Evolutionary conservation across 2,888 invertebrate genomes (phyloP), one percentile per base, ranked within the genome.

Genomic region (Drosophila nr. perissopoda): DNA sequence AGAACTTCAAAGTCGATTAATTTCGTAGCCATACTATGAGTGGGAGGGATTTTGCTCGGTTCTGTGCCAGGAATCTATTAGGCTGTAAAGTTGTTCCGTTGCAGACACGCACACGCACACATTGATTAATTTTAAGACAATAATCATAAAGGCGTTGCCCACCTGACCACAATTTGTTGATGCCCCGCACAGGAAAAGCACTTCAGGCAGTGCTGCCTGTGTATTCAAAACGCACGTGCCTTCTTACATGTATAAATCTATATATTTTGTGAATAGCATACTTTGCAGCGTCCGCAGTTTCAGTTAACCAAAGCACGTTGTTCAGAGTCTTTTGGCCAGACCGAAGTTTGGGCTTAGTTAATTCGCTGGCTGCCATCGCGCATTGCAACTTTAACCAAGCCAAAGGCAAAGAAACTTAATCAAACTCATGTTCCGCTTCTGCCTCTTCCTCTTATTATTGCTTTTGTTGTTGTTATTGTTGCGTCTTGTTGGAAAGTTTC

Each of bases 81-180:
- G 77, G 52, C 46, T 77, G 58, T 54, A 80, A 87, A 82, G 63
- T 82, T 84, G 69, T 58, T 63, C 58, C 75, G 74, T 52, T 72
- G 61, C 70, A 61, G 63, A 74, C 74, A 77, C 88, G 81, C 77
- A 76, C 86, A 82, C 76, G 79, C 77, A 79, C 87, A 84, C 76
- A 79, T 88, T 87, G 87, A 87, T 87, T 88, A 87, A 87, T 88
- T 87, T 88, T 84, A 87, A 88, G 87, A 88, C 89, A 87, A 87
- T 87, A 88, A 88, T 85, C 88, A 85, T 88, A 83, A 85, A 83
- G 79, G 85, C 81, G 70, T 72, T 70, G 62, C 71, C 70, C 74
- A 77, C 74, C 81, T 73, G 63, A 70, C 66, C 80, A 67, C 72
- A 75, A 79, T 74, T 74, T 60, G 67, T 60, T n/a, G 27, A 7